Base-by-base conservation (phyloP, 1,140 invertebrate species). In the Papilio helenus region DNA sequence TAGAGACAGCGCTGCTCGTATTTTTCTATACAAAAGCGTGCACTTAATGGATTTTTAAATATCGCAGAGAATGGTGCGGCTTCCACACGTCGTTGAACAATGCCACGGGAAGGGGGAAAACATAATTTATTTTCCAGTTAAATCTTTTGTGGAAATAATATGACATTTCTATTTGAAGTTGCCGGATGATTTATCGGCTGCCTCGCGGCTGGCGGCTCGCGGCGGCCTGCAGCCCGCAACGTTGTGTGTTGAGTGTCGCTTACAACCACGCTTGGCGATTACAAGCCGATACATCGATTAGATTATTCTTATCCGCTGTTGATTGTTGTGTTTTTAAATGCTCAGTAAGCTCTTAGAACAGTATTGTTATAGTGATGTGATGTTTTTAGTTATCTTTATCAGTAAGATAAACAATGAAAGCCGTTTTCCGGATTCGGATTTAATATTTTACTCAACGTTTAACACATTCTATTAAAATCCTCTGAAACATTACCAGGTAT, bases 81-180 rank as follows among this genome's bases (percentile, higher is more conserved):
- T 92, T 93, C 93, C 93, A 93, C 92, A 93, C 92, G 90, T 93
- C 89, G 84, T 79, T 87, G 92, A 92, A 94, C 92, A 94, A 94
- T 91, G 83, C 88, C 87, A 82, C 81, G 87, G 84, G 89, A 90
- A 88, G 87, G 91, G 92, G 92, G 92, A 90, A 91, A 94, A 90
- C 87, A 93, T 93, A 94, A 94, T 94, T 94, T 94, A 94, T 94
- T 94, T 94, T 93, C 89, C 83, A 93, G 92, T 94, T 94, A 94
- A 94, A 94, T 94, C 93, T 94, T 94, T 94, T 94, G 93, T 94
- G 92, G 91, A 91, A 93, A 94, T 94, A 94, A 94, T 94, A 94
- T 94, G 93, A 94, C 92, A 90, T 93, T 94, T 94, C 93, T 94
- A 93, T 94, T 94, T 93, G 91, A 92, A 93, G 92, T 93, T 90